Evolutionary conservation across 2,888 invertebrate species (phyloP).

Genomic region (Oxyteleia sp.): DNA sequence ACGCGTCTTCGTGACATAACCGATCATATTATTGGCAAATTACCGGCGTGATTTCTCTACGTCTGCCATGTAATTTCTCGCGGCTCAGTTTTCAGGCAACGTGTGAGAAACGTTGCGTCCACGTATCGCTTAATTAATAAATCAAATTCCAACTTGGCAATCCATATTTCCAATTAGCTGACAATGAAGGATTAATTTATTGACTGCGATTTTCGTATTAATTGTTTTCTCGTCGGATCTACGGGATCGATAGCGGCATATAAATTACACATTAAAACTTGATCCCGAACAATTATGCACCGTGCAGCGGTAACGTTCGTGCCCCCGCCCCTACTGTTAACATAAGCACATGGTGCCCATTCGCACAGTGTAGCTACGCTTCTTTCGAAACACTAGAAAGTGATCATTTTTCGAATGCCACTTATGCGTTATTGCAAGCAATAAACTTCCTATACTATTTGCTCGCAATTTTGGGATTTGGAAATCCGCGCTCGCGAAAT

Average conservation of each 20-base stretch:
- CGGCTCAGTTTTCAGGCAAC: neutral
- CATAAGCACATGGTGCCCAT: slow-evolving; percentile 1
- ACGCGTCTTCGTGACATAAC: slow-evolving; percentile 65
- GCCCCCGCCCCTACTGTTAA: slow-evolving; percentile 28
- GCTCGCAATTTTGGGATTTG: slow-evolving; percentile 42
- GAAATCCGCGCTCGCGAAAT: slow-evolving; percentile 20
- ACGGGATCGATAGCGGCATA: slow-evolving; percentile 52
- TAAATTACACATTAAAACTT: slow-evolving; percentile 70
- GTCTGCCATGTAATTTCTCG: too few species aligned
- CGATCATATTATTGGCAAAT: slow-evolving; percentile 67
- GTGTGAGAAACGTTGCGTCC: slow-evolving; percentile 35
- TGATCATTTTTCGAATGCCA: slow-evolving; percentile 69
- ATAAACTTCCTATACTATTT: slow-evolving; percentile 35
- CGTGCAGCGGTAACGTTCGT: slow-evolving; percentile 22
- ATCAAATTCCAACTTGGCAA: slow-evolving; percentile 40
- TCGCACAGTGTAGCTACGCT: slow-evolving; percentile 49
- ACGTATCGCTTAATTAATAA: slow-evolving; percentile 46
- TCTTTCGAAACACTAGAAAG: slow-evolving; percentile 72
- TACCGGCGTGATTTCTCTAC: slow-evolving; percentile 51
- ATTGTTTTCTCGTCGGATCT: slow-evolving; percentile 51
- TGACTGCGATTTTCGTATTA: slow-evolving; percentile 41
- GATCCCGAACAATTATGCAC: slow-evolving; percentile 59
- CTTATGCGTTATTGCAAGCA: slow-evolving; percentile 59
- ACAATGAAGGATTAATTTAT: slow-evolving; percentile 52
- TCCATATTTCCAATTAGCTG: slow-evolving; percentile 15